Base-by-base conservation (phyloP, 2,888 invertebrate genomes). In the Nephrotoma guestfalica region DNA sequence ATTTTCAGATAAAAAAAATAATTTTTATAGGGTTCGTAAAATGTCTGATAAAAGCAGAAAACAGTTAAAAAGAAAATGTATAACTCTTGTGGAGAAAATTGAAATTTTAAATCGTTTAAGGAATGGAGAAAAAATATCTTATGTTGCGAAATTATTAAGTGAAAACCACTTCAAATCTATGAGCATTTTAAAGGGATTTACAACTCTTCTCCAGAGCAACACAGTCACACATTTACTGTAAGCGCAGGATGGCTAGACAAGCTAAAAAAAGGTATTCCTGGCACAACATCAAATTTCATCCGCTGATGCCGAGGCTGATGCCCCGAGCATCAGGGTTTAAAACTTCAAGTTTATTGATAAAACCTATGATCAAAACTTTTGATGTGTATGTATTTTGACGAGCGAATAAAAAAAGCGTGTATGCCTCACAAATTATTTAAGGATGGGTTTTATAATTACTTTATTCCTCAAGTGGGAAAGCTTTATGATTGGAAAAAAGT, bases 21-120 rank as follows among this genome's bases (percentile, higher is more conserved):
- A 57, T 42, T 42, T 42, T 42, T 6, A 42, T 42, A 57, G n/a
- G n/a, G n/a, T n/a, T n/a, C n/a, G 7, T 6, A 57, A 6, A 57
- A 57, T 57, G 57, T 57, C 57, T 57, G 57, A 57, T 57, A 57
- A 57, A 57, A 57, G 57, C 13, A 57, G 57, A 57, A 57, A 6
- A 57, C 57, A 15, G 57, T 57, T 57, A 57, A 57, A 57, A 57
- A 57, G 57, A 57, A 57, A 57, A 11, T 3, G n/a, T 57, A 57
- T 57, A 57, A 57, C 18, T 57, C 57, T 57, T 4, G 57, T 57
- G 3, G 57, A 57, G 11, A 57, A 57, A 57, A 57, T 57, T 57
- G 2, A 2, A 57, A 57, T 57, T 57, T 57, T 57, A 57, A 57
- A 57, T 4, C 57, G 6, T 57, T 57, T 57, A 57, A 57, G 57